Conservation (phyloP, 2,113 vertebrate genomes). For the Laterallus jamaicensis region DNA sequence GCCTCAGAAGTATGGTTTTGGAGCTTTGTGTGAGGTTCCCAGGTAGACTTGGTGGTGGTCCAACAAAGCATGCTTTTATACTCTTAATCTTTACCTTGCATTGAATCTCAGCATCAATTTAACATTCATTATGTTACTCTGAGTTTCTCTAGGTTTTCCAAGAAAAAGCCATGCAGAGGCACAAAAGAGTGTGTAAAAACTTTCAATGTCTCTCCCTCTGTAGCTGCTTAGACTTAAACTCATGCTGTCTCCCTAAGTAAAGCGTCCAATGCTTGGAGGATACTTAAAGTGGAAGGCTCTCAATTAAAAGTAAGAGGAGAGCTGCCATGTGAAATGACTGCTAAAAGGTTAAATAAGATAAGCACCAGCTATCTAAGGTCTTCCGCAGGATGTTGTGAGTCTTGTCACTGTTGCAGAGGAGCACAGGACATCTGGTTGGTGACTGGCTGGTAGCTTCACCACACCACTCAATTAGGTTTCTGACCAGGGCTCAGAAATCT, state of each 20-base stretch:
- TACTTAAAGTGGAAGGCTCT: not conserved
- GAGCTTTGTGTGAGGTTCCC: not conserved
- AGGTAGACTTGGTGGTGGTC: not conserved
- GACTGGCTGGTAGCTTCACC: not conserved
- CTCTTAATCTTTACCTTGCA: not conserved
- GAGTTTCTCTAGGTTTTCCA: not conserved
- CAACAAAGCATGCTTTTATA: not conserved
- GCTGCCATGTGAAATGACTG: not conserved
- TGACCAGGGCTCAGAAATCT: not conserved
- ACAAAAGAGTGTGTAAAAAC: not conserved
- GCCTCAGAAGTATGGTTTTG: not conserved
- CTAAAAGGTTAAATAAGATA: not conserved
- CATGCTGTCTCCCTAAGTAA: not conserved
- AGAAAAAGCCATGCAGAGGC: not conserved
- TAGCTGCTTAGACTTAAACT: not conserved
- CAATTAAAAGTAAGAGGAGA: not conserved
- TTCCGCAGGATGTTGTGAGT: not conserved
- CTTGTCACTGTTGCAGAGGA: not conserved
- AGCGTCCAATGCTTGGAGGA: not conserved
- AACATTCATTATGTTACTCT: not conserved
- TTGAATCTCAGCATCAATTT: not conserved
- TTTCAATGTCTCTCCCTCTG: not conserved
- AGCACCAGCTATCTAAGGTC: not conserved
- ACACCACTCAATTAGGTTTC: not conserved
- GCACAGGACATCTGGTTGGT: not conserved